Evolutionary conservation across 92 coral and sea anemone species (phyloP).

Genomic region (Pocillopora grandis): DNA sequence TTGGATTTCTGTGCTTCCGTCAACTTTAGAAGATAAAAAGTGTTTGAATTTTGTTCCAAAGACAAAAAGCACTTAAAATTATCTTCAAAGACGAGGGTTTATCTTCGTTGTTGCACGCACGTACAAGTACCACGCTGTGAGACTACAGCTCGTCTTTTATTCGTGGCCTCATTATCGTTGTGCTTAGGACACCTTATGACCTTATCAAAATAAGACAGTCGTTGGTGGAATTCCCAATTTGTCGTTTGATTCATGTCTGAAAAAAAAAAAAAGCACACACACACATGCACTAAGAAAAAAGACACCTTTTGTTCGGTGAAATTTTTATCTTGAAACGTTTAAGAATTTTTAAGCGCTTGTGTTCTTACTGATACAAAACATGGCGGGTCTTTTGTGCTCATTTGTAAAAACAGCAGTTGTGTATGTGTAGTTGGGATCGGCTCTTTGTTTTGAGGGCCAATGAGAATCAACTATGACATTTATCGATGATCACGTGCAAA

Average conservation of each 20-base stretch:
- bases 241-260: background rate
- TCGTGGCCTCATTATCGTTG: slow-evolving; percentile 15
- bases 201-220: slow-evolving; percentile 9
- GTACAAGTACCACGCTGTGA: slow-evolving; percentile 13
- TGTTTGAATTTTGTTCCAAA: background rate
- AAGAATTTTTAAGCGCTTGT: background rate
- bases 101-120: background rate
- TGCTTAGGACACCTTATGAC: slow-evolving; percentile 39
- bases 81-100: slow-evolving; percentile 6
- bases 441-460: slow-evolving; percentile 2
- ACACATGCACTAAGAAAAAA: background rate
- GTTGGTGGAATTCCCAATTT: slow-evolving; percentile 1
- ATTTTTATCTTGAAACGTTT: background rate
- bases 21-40: background rate
- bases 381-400: slow-evolving; percentile 9
- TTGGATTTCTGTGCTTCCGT: background rate
- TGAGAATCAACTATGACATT: background rate
- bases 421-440: background rate
- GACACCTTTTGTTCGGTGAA: too few relatives aligned
- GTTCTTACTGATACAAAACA: slow-evolving; percentile 6
- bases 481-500: slow-evolving; percentile 19
- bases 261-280: too few relatives aligned
- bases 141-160: slow-evolving; percentile 20
- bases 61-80: slow-evolving; percentile 1
- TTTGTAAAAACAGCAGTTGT: background rate